These are phyloP conservation scores for Brachypteracias leptosomus DNA, from an alignment of 2,113 vertebrate genomes.

Conservation along the genomic window DNA sequence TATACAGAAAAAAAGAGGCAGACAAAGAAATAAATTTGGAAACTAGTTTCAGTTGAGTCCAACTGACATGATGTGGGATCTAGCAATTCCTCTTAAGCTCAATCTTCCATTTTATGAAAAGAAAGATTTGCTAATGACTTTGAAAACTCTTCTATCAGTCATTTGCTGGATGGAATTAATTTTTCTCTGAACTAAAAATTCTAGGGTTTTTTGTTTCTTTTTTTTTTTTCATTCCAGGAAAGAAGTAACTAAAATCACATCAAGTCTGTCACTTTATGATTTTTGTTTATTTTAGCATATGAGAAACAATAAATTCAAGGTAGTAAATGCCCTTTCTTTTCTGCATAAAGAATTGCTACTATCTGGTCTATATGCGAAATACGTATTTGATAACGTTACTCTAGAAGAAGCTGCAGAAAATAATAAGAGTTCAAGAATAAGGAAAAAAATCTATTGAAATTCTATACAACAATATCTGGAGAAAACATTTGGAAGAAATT, in stretches of 20 bases:
- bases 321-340: neutral
- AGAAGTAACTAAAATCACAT: neutral
- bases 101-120: neutral
- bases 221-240: neutral
- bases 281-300: neutral
- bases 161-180: constrained; percentile 13
- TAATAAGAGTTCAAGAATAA: neutral
- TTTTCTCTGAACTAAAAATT: constrained; percentile 14
- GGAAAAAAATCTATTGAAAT: neutral
- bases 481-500: neutral
- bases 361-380: neutral
- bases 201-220: neutral
- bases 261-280: neutral
- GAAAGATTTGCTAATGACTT: neutral
- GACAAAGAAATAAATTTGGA: neutral
- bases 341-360: neutral
- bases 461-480: neutral
- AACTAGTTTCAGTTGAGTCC: neutral
- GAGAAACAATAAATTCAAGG: neutral
- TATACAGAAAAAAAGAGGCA: neutral
- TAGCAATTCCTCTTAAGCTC: neutral
- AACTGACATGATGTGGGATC: neutral
- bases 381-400: neutral
- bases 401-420: neutral
- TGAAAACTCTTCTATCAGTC: constrained; percentile 16